phyloP scores from a whole-genome alignment of 2,797 vertebrate species.

The Poecilia gillii region DNA sequence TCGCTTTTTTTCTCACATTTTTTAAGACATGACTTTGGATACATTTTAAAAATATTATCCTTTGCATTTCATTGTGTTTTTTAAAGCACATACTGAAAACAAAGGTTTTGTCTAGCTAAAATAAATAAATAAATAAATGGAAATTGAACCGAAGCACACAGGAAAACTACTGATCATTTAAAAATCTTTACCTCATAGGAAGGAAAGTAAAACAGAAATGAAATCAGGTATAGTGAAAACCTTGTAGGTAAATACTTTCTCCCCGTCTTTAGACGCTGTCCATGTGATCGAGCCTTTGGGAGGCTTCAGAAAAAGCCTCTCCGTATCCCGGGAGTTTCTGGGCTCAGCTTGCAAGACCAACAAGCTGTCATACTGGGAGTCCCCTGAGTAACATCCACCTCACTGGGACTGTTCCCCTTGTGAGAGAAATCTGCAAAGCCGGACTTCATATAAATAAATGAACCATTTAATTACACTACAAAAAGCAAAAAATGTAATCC shows the following conservation, averaged over 20 bases:
- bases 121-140: neutral
- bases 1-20: neutral
- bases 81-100: neutral
- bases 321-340: conserved; percentile 55
- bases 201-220: neutral
- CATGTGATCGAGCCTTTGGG: conserved; percentile 27
- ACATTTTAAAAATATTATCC: neutral
- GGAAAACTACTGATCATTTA: neutral
- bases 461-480: neutral
- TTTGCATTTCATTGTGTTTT: neutral
- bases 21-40: neutral
- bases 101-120: neutral
- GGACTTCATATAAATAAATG: neutral
- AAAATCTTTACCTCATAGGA: neutral
- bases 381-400: conserved; percentile 47
- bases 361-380: conserved; percentile 26
- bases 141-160: neutral
- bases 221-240: neutral
- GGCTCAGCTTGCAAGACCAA: conserved; percentile 67
- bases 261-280: conserved; percentile 15
- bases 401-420: conserved; percentile 22
- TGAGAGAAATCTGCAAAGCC: conserved; percentile 4
- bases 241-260: conserved; percentile 3
- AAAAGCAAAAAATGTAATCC: conserved; percentile 7
- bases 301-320: conserved; percentile 15